Conservation (phyloP, 2,888 invertebrate species). For the Melangyna quadrimaculata region DNA sequence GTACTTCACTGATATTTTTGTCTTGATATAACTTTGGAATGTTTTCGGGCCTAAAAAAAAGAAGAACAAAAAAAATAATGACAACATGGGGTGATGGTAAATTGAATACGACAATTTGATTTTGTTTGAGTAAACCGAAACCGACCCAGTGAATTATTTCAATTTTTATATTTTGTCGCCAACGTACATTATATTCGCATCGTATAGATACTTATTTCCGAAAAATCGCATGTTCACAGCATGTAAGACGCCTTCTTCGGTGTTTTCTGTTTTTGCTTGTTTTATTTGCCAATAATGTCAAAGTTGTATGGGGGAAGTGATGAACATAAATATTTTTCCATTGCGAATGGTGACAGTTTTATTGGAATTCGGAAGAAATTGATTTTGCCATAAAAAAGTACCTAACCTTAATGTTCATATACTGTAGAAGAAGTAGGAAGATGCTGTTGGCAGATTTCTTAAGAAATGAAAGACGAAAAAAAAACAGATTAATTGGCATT, state of each 20-base stretch:
- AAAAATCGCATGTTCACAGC: constrained; percentile 63
- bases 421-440: not conserved
- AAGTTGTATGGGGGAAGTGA: constrained; percentile 45
- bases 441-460: not conserved
- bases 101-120: constrained; percentile 49
- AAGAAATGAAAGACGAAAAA: not conserved
- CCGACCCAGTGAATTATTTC: not conserved
- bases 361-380: constrained; percentile 57
- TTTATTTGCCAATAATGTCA: constrained; percentile 52
- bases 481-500: not conserved
- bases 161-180: constrained; percentile 27
- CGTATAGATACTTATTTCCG: not conserved
- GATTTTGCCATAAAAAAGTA: constrained; percentile 34
- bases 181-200: constrained; percentile 7
- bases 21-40: not conserved
- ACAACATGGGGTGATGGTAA: constrained; percentile 58
- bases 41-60: not conserved
- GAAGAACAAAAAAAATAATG: constrained; percentile 2
- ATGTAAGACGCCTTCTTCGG: constrained; percentile 54
- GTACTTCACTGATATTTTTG: not conserved
- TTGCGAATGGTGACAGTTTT: constrained; percentile 65
- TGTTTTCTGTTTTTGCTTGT: not conserved
- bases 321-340: constrained; percentile 52
- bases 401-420: no score
- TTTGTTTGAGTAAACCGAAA: constrained; percentile 37